A percentile compares a stretch with the other conserved stretches of the same genome.
These are phyloP conservation scores for Athetis lepigone DNA, from an alignment of 2,888 invertebrate genomes.

Conservation along the genomic window DNA sequence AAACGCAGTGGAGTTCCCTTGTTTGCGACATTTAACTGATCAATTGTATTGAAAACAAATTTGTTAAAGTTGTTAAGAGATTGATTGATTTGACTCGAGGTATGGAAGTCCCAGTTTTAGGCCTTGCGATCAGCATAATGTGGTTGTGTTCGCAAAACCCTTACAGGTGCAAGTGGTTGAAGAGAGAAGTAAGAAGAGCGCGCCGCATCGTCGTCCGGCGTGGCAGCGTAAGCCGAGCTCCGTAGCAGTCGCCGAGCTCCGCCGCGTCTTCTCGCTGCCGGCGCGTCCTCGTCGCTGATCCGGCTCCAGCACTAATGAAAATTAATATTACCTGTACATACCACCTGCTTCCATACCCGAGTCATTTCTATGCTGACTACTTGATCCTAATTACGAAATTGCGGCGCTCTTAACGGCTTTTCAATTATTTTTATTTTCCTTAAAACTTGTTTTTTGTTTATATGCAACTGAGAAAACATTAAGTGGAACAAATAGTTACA, in stretches of 20 bases:
- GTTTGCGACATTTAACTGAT: conserved; percentile 65
- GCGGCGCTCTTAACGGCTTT: conserved; percentile 83
- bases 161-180: conserved; percentile 88
- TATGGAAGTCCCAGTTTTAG: conserved; percentile 85
- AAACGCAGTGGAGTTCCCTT: conserved; percentile 78
- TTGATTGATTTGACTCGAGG: conserved; percentile 84
- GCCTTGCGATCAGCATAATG: conserved; percentile 89
- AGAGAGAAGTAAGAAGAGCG: conserved; percentile 76
- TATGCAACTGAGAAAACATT: conserved; percentile 48
- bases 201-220: conserved; percentile 61
- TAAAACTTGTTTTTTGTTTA: conserved; percentile 57
- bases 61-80: conserved; percentile 81
- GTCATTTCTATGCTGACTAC: conserved; percentile 77
- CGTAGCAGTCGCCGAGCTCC: conserved; percentile 63
- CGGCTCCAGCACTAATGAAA: conserved; percentile 67
- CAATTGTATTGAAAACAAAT: conserved; percentile 64
- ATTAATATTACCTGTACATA: conserved; percentile 75
- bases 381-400: conserved; percentile 24
- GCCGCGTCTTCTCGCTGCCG: conserved; percentile 60
- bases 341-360: conserved; percentile 85
- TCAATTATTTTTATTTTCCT: conserved; percentile 65
- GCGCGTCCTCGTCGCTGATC: conserved; percentile 56
- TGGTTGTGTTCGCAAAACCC: conserved; percentile 90
- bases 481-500: conserved; percentile 41
- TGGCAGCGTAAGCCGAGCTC: conserved; percentile 58